Base-by-base conservation (phyloP, 2,797 vertebrate genomes). In the Mus minutoides region DNA sequence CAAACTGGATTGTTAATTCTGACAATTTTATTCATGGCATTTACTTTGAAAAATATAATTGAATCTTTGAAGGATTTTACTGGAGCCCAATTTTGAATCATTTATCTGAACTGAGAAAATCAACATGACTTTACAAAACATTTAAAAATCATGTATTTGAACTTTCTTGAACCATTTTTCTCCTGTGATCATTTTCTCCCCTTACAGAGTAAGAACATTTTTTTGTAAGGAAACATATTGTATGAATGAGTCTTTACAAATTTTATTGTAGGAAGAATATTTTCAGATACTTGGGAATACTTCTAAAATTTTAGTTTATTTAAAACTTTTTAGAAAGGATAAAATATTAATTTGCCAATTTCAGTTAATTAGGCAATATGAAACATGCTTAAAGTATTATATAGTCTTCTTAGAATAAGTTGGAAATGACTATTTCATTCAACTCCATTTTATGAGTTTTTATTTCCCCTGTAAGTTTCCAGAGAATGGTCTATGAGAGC, bases 51-150 rank as follows among this genome's bases (percentile, higher is more conserved):
- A 94, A 86, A 40, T 64, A 93, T 34, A 58, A 91, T 95, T 90
- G 90, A 91, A 75, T 90, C 92, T 92, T 85, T 91, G 26, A 94
- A 93, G 22, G 4, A 85, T 78, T 84, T 91, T 93, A 6, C 76
- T 91, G 31, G 31, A 92, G 21, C 26, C n/a, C 4, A 78, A 82
- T 93, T 94, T 31, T 85, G 37, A 94, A 85, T 90, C 90, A 96
- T 80, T 91, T 80, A 83, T 79, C 19, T 69, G n/a, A 94, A 92
- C 21, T 60, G 78, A 87, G 88, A 90, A 91, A 94, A 94, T 82
- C 49, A 90, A 58, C 82, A 49, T 49, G 29, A 11, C 43, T 91
- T 11, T 89, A 3, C 3, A 84, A 97, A 97, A 67, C 21, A 93
- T 83, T 87, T 62, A 87, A 84, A 91, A 26, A 62, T 34, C 7